Conservation (phyloP, 1,140 invertebrate species). For the Drosophila albomicans region DNA sequence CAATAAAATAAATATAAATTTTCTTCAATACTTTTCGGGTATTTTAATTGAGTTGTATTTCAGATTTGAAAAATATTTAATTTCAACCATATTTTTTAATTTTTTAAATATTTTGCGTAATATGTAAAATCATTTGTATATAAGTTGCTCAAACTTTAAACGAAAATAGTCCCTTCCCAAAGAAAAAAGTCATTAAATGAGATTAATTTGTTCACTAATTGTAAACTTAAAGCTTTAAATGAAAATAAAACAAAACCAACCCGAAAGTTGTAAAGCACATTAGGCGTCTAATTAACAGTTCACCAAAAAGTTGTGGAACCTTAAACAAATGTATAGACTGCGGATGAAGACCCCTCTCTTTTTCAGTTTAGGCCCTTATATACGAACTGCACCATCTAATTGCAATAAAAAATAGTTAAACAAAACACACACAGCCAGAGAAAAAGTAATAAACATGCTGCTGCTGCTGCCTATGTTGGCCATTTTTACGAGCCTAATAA, state of each 20-base stretch:
- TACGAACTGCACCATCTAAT: conserved; percentile 48
- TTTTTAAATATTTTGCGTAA: too few species aligned
- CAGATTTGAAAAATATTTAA: too few species aligned
- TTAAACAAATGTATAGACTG: conserved; percentile 1
- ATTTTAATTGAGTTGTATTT: too few species aligned
- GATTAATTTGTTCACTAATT: conserved; percentile 22
- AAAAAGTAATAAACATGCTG: conserved; percentile 38
- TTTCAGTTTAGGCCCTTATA: conserved; percentile 8
- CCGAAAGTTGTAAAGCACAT: conserved; percentile 49
- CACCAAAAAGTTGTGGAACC: conserved; percentile 36
- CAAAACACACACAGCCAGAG: conserved; percentile 50
- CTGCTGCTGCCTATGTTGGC: conserved; percentile 27
- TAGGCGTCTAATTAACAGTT: conserved; percentile 47
- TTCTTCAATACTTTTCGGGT: too few species aligned
- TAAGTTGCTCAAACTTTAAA: neutral
- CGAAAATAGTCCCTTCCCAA: neutral
- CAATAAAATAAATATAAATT: too few species aligned
- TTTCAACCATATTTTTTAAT: too few species aligned
- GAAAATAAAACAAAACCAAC: conserved; percentile 8
- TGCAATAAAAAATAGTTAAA: conserved; percentile 72
- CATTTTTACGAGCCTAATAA: conserved; percentile 72
- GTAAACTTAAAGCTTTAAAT: conserved; percentile 20
- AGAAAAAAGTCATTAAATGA: neutral
- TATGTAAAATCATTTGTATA: too few species aligned
- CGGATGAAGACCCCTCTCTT: neutral